These are phyloP conservation scores for Hirundo rustica DNA, from an alignment of 2,797 vertebrate species.

Conservation along the genomic window DNA sequence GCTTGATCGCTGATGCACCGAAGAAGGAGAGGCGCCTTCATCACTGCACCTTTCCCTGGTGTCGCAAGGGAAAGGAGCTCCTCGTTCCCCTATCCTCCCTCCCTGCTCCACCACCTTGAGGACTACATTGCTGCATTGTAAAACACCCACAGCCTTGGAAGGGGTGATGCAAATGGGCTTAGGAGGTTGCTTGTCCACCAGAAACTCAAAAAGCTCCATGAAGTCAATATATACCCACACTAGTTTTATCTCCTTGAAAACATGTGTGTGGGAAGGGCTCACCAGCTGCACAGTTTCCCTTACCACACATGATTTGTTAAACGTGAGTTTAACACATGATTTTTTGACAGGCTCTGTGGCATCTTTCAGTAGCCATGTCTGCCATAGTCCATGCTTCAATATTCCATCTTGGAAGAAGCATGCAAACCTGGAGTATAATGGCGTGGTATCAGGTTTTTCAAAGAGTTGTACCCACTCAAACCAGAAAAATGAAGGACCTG, in stretches of 20 bases:
- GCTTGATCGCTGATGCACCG: rapidly evolving
- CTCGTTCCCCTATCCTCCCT: rapidly evolving
- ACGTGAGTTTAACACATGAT: background rate
- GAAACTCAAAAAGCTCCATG: background rate
- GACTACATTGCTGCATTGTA: background rate
- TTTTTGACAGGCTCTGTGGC: background rate
- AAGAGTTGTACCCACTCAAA: background rate
- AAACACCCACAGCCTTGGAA: background rate
- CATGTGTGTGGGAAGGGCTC: background rate
- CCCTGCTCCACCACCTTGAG: background rate
- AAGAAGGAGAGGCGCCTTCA: background rate
- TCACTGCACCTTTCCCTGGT: background rate
- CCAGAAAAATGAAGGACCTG: background rate
- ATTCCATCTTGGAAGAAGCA: background rate
- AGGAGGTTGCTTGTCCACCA: background rate
- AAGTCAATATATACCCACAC: background rate
- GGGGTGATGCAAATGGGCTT: background rate
- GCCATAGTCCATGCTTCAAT: background rate
- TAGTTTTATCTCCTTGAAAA: slow-evolving; percentile 34
- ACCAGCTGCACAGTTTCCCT: background rate
- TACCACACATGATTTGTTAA: background rate
- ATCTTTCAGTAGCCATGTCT: background rate
- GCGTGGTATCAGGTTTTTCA: rapidly evolving
- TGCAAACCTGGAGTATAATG: background rate
- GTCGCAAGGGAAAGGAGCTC: background rate